phyloP scores from a whole-genome alignment of 2,888 invertebrate species.

The Thelaira solivaga region DNA sequence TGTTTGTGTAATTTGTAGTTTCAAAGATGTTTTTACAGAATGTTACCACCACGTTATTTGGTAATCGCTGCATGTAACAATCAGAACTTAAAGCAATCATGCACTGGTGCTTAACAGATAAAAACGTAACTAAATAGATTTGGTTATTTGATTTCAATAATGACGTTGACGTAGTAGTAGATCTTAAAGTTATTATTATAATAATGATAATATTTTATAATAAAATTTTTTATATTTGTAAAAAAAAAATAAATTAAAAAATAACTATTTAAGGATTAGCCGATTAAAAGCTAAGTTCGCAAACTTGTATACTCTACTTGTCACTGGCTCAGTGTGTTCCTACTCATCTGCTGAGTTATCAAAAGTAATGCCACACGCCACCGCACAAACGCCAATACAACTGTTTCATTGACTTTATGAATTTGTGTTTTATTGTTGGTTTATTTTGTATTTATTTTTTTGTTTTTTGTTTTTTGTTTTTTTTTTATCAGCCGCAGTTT shows the following conservation, averaged over 20 bases:
- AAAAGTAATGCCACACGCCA: conserved; percentile 75
- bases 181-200: too few relatives aligned
- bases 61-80: too few relatives aligned
- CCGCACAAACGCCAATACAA: conserved; percentile 74
- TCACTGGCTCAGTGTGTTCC: not conserved
- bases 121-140: too few relatives aligned
- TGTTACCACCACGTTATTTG: too few relatives aligned
- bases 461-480: conserved; percentile 44
- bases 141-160: too few relatives aligned
- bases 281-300: conserved; percentile 35
- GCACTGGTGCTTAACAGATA: too few relatives aligned
- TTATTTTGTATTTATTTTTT: conserved; percentile 17
- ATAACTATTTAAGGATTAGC: not conserved
- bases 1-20: too few relatives aligned
- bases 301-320: conserved; percentile 3
- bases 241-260: not conserved
- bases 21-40: too few relatives aligned
- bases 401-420: conserved; percentile 72
- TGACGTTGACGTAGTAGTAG: too few relatives aligned
- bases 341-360: conserved; percentile 65
- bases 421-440: conserved; percentile 55
- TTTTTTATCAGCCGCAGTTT: conserved; percentile 43
- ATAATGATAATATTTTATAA: too few relatives aligned
- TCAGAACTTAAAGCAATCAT: too few relatives aligned
- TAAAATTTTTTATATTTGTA: too few relatives aligned